Evolutionary conservation across 2,797 vertebrate genomes (phyloP).

Genomic region (Buceros bicornis): DNA sequence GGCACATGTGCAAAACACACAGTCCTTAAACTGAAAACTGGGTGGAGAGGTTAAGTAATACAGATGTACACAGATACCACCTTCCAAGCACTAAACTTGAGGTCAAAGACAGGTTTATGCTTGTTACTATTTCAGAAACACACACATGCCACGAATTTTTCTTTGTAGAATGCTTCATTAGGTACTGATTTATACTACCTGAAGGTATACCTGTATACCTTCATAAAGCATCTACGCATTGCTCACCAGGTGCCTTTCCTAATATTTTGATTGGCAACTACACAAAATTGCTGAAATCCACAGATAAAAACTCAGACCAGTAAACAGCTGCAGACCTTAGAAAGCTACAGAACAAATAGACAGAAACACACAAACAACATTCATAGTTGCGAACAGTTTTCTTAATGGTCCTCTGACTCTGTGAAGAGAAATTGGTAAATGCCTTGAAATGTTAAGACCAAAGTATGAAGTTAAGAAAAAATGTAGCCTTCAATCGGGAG

Average conservation of each 20-base stretch:
- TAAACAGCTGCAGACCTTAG: neutral
- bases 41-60: neutral
- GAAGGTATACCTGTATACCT: neutral
- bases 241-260: neutral
- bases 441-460: neutral
- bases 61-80: neutral
- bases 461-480: neutral
- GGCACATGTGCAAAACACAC: neutral
- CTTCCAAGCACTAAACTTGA: neutral
- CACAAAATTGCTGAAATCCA: neutral
- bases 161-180: neutral
- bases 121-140: neutral
- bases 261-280: neutral
- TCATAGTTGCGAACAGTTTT: neutral
- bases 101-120: neutral
- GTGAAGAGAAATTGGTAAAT: neutral
- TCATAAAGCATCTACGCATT: neutral
- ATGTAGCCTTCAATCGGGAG: neutral
- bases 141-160: neutral
- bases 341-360: neutral
- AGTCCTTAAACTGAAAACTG: neutral
- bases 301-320: neutral
- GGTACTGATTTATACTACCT: neutral
- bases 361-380: neutral
- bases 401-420: neutral